These are phyloP conservation scores for Psittacula cyanocephala DNA, from an alignment of 2,113 vertebrate species.

Conservation along the genomic window DNA sequence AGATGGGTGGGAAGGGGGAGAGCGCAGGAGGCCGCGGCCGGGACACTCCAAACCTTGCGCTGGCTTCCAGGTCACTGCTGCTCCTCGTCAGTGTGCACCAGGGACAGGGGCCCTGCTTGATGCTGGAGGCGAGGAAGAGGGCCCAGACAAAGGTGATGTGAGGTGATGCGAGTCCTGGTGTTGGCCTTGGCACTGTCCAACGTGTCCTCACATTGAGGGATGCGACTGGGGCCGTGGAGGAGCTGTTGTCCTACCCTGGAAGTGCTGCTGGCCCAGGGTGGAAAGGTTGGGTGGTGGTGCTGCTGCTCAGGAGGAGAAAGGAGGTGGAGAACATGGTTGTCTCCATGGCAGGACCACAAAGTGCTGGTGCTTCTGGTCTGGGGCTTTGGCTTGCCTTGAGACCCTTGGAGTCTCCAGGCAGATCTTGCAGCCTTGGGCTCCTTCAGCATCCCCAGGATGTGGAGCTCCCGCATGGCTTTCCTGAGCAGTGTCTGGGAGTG, in stretches of 20 bases:
- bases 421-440: background rate
- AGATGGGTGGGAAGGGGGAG: background rate
- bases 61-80: background rate
- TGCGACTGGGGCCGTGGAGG: rapidly evolving
- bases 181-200: background rate
- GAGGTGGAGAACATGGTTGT: background rate
- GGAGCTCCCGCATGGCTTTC: background rate
- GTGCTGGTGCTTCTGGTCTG: background rate
- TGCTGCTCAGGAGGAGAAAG: background rate
- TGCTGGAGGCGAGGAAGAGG: background rate
- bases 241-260: background rate
- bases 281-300: background rate
- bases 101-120: background rate
- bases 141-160: rapidly evolving
- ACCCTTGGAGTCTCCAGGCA: background rate
- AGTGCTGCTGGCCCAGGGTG: background rate
- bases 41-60: background rate
- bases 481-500: background rate
- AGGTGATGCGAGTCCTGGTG: background rate
- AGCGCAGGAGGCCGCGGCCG: background rate
- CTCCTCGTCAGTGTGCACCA: background rate
- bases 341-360: background rate
- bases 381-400: background rate
- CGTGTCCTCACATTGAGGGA: rapidly evolving
- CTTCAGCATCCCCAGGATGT: rapidly evolving